Base-by-base conservation (phyloP, 2,797 vertebrate species). In the Melanotaenia trifasciata region DNA sequence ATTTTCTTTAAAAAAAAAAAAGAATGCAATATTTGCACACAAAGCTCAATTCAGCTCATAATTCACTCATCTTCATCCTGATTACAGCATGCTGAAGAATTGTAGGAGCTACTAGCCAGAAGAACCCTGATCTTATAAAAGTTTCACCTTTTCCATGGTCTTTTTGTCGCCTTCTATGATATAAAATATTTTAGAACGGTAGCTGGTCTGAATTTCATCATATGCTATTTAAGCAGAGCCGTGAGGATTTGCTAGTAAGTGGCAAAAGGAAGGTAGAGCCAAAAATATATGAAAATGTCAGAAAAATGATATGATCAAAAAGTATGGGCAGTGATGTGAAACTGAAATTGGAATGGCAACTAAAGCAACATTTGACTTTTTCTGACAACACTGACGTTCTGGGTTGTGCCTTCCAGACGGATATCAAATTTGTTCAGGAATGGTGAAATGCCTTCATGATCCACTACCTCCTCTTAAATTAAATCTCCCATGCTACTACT, bases 391-490 rank as follows among this genome's bases (percentile, higher is more conserved):
- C 76, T 10, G 6, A 68, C 64, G 85, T 87, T 90, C 83, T 75
- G 86, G 85, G 79, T 81, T 76, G 79, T 87, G 92, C 82, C 87
- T 89, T 85, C 76, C 82, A 87, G 91, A 90, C 82, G 50, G 80
- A 90, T 88, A 87, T 91, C 85, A 91, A 90, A 91, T 91, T 84
- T 90, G 87, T 85, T 89, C 85, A 86, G 66, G 81, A 87, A 77
- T 84, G 85, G 75, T 67, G 83, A 84, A 88, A 84, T 67, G 86
- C 84, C 84, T 90, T 89, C 84, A 89, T 87, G 89, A 89, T 86
- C 88, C 89, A 87, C 87, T 83, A 87, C 86, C 87, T 90, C 76
- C 50, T 45, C 82, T 85, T 71, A 90, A 90, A 92, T 90, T 89
- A 87, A 92, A 89, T 91, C 84, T 69, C 79, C 72, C 62, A 67